Evolutionary conservation across 2,888 invertebrate species (phyloP).

Genomic region (Hyalella azteca): DNA sequence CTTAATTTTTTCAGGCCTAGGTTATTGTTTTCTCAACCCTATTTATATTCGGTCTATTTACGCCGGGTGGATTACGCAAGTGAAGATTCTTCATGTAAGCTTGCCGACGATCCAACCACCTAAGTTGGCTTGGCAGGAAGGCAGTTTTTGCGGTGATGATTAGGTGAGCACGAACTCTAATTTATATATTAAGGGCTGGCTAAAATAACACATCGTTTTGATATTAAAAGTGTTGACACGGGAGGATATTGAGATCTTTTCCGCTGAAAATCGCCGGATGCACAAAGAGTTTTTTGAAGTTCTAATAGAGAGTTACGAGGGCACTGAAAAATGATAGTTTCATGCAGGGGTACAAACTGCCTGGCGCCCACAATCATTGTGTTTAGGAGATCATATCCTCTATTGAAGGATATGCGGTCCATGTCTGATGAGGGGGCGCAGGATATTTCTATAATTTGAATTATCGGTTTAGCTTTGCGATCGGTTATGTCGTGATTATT

Average conservation of each 20-base stretch:
- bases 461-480: too few relatives aligned
- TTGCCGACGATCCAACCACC: too few relatives aligned
- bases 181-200: constrained; percentile 2
- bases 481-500: too few relatives aligned
- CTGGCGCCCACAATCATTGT: background rate
- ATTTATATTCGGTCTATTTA: too few relatives aligned
- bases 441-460: background rate
- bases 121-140: background rate
- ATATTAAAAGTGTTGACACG: constrained; percentile 29
- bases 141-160: background rate
- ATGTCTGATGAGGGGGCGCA: background rate
- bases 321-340: constrained; percentile 2
- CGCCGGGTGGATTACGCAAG: too few relatives aligned
- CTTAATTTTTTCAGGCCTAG: too few relatives aligned
- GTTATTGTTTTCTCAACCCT: too few relatives aligned
- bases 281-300: background rate
- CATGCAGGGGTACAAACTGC: background rate
- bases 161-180: background rate
- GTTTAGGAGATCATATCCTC: constrained; percentile 1
- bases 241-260: constrained; percentile 34
- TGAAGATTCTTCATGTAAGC: too few relatives aligned
- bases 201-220: constrained; percentile 36
- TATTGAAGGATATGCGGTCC: background rate
- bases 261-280: constrained; percentile 15
- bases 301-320: background rate